Evolutionary conservation across 2,888 invertebrate genomes (phyloP), one percentile per base, ranked within the genome.

Genomic region (Drosophila aldrichi): DNA sequence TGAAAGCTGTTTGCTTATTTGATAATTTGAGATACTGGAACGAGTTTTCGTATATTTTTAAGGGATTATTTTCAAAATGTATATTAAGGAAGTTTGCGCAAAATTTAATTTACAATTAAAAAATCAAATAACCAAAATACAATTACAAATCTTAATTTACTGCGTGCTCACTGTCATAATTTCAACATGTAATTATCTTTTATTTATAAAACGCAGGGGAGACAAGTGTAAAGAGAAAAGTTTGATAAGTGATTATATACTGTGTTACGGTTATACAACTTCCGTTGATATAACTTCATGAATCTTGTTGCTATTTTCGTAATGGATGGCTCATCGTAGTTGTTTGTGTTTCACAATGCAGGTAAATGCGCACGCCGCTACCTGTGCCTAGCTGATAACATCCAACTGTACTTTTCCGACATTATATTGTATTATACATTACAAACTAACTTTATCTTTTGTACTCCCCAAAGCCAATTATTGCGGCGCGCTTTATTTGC

Each of bases 401-500:
- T 12, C 18, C 41, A 18, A 49, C 62, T 59, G 59, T 68, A 60
- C 48, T 51, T 60, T 73, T 48, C 18, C 38, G 25, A 7, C 25
- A 25, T 25, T 43, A 43, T 5, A 43, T 32, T 10, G 32, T 66
- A 32, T 40, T n/a, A 51, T 44, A 51, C 22, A 32, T 38, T 58
- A 43, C 34, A 58, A 36, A 40, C n/a, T 18, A 38, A 38, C 12
- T 3, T 38, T 56, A 48, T 60, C 43, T 48, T 29, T 18, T 34
- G 22, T 41, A 66, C 49, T 52, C 6, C 34, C 25, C 41, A 49
- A 59, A 58, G 46, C 10, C 46, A 46, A 56, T 65, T 66, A 63
- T 74, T 49, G 40, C 10, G 10, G 40, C 80, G 67, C 61, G 70
- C 64, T 70, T 78, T 71, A 32, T 52, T 66, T 52, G 48, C 51